These are phyloP conservation scores for Sebastes kiyomatsui DNA, from an alignment of 2,797 vertebrate genomes.

Conservation along the genomic window DNA sequence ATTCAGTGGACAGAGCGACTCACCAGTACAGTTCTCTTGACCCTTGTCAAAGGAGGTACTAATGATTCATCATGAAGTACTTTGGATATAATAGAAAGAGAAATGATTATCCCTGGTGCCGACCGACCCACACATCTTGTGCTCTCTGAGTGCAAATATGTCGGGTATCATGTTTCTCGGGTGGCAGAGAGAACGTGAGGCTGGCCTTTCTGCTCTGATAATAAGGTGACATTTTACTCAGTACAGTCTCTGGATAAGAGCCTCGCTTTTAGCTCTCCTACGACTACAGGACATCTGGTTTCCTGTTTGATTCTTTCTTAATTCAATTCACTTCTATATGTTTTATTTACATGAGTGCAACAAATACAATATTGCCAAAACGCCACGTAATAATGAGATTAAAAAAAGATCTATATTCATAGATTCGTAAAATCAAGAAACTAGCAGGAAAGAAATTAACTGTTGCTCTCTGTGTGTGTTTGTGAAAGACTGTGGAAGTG, in stretches of 20 bases:
- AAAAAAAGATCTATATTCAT: neutral
- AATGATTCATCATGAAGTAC: neutral
- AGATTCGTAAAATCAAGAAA: neutral
- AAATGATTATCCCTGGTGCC: neutral
- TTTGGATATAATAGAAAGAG: neutral
- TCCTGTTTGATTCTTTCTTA: neutral
- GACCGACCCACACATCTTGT: conserved; percentile 22
- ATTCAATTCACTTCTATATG: neutral
- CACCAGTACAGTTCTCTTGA: neutral
- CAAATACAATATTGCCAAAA: too few species aligned
- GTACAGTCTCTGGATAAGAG: conserved; percentile 44
- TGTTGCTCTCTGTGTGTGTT: too few species aligned
- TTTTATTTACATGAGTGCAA: neutral
- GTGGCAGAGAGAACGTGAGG: neutral
- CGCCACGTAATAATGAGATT: neutral
- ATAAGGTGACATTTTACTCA: conserved; percentile 59
- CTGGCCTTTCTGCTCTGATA: conserved; percentile 42
- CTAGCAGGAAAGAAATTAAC: neutral
- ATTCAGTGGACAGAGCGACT: neutral
- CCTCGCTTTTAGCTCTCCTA: conserved; percentile 37
- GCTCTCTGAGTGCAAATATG: conserved; percentile 27
- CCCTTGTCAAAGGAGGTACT: neutral
- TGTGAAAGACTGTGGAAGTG: too few species aligned
- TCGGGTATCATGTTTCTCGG: neutral
- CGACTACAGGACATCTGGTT: neutral